A percentile compares a stretch with the other conserved stretches of the same genome.
Conservation (phyloP, 2,113 vertebrate genomes). For the Copsychus sechellarum region DNA sequence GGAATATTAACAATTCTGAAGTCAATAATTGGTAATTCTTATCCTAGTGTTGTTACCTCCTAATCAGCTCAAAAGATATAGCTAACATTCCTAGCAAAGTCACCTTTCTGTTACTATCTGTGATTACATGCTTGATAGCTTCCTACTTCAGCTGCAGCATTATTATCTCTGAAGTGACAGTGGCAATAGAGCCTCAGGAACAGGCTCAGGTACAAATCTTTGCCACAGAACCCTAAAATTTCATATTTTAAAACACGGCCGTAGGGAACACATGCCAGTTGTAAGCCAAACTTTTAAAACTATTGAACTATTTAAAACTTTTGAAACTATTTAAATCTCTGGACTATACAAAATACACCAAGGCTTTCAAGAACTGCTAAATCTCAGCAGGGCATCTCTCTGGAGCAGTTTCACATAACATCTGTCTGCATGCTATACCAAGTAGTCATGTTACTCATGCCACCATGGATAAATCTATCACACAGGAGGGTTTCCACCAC, state of each 20-base stretch:
- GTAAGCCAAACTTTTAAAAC: background rate
- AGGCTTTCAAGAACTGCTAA: background rate
- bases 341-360: background rate
- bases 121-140: background rate
- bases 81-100: background rate
- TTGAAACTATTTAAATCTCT: background rate
- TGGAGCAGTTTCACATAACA: fast-evolving
- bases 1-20: background rate
- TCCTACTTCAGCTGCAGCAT: background rate
- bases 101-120: background rate
- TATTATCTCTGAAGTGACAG: background rate
- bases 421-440: fast-evolving
- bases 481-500: background rate
- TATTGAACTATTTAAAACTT: background rate
- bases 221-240: background rate
- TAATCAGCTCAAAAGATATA: background rate
- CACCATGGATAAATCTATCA: background rate
- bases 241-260: background rate
- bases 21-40: background rate
- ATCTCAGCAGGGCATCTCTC: background rate
- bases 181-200: background rate
- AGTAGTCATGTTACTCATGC: background rate
- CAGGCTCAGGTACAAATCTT: background rate
- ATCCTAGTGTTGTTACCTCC: background rate
- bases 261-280: background rate